Base-by-base conservation (phyloP, 2,113 vertebrate genomes). In the Neodontobutis hainanensis region DNA sequence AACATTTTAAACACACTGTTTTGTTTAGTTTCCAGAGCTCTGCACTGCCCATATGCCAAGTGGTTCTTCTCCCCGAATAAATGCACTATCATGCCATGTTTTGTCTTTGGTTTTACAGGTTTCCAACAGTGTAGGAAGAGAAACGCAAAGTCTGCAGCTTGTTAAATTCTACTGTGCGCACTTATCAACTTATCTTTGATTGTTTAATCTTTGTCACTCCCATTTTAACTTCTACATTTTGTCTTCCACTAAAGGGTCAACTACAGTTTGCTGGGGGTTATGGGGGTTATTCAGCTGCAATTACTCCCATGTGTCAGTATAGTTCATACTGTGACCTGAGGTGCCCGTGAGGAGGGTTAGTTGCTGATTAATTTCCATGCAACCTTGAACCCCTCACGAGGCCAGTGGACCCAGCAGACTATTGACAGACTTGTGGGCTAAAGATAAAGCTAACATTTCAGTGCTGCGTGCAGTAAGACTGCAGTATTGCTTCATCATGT, bases 401-500 rank as follows among this genome's bases (percentile, higher is more conserved):
- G 86, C 73, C 89, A 87, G 85, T 92, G 92, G 89, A 92, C 92
- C 84, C 84, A 75, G 81, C 89, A 88, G 80, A 87, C 87, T 93
- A 81, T 93, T 92, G 91, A 92, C 92, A 89, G 83, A 90, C 84
- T 56, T 62, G 75, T 86, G 91, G 75, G 87, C 80, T 87, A 85
- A 77, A 92, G 92, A 92, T 92, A 92, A 91, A 89, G 77, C 76
- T 55, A 69, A 70, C 78, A 78, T 83, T 88, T 89, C 77, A 70
- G 73, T 58, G 58, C 70, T 76, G 69, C 27, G 50, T 85, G 80
- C 74, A 59, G 62, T 36, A 34, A 61, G 44, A 76, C 83, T 87
- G 89, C 87, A 87, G 67, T 77, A 83, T 87, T 70, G 1, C 80
- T 78, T 86, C 81, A 73, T 55, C 61, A 48, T 58, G 73, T 79